These are phyloP conservation scores for Lontra canadensis DNA, from an alignment of 2,113 vertebrate genomes.

Conservation along the genomic window DNA sequence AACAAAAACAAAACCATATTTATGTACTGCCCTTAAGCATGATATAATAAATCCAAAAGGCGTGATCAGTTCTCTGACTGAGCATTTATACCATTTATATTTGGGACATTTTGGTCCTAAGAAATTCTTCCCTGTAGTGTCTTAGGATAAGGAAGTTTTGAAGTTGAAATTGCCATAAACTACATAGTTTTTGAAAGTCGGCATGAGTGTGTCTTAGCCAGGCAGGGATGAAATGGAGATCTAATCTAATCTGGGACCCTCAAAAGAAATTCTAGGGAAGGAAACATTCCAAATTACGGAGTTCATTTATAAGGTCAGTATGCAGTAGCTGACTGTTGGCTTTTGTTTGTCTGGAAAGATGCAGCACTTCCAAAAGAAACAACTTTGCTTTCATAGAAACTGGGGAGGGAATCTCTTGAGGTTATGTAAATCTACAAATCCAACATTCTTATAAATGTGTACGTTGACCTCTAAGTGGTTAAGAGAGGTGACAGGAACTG, in stretches of 20 bases:
- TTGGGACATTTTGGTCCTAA: neutral
- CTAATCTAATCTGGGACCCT: neutral
- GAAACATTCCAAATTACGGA: neutral
- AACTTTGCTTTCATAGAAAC: neutral
- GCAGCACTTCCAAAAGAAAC: neutral
- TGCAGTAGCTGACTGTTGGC: neutral
- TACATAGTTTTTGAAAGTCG: neutral
- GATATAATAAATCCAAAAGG: neutral
- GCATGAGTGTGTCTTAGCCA: neutral
- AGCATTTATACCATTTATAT: neutral
- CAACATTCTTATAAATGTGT: neutral
- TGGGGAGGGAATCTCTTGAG: neutral
- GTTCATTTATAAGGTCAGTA: too few relatives aligned
- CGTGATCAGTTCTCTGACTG: neutral
- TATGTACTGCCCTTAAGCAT: neutral
- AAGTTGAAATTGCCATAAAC: neutral
- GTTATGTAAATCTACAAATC: neutral
- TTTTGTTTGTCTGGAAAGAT: neutral
- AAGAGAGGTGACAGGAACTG: neutral
- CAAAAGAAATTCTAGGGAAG: neutral
- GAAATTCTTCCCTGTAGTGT: neutral
- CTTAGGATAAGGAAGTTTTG: neutral
- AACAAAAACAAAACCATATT: neutral
- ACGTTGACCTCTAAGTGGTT: slow-evolving; percentile 54
- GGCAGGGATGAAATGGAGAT: neutral